phyloP scores from a whole-genome alignment of 2,113 vertebrate genomes.

The Phrynosoma blainvillii region DNA sequence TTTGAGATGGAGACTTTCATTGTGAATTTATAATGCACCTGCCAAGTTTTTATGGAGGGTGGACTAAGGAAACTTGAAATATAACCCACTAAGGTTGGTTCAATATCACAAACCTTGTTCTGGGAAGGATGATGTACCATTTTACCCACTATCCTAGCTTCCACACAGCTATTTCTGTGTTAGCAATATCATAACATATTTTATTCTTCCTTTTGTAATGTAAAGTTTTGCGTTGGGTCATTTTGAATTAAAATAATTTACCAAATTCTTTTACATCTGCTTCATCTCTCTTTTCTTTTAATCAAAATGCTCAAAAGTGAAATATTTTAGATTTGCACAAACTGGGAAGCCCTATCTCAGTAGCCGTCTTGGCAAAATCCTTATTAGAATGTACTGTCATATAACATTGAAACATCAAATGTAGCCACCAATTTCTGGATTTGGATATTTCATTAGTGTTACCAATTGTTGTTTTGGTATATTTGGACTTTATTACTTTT shows the following conservation, averaged over 20 bases:
- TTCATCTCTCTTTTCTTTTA: constrained; percentile 47
- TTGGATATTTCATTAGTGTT: not conserved
- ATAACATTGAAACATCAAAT: not conserved
- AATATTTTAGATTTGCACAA: not conserved
- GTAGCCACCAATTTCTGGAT: not conserved
- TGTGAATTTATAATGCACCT: not conserved
- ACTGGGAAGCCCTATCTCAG: not conserved
- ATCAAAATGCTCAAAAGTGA: not conserved
- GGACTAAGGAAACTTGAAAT: constrained; percentile 38
- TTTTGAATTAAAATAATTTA: constrained; percentile 69
- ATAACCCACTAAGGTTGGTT: constrained; percentile 34
- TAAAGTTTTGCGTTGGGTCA: constrained; percentile 79
- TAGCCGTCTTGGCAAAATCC: not conserved
- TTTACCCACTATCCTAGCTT: constrained; percentile 60
- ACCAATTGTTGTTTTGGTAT: not conserved
- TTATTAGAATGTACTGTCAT: not conserved
- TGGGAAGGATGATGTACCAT: constrained; percentile 44
- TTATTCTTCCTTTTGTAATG: constrained; percentile 81
- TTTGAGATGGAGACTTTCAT: not conserved
- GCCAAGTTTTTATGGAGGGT: constrained; percentile 27
- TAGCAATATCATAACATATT: constrained; percentile 71
- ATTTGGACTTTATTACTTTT: not conserved
- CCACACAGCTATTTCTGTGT: constrained; percentile 68
- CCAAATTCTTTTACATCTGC: constrained; percentile 65
- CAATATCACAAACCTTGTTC: constrained; percentile 29